These are phyloP conservation scores for Cheilosia urbana DNA, from an alignment of 2,888 invertebrate genomes.

Conservation along the genomic window DNA sequence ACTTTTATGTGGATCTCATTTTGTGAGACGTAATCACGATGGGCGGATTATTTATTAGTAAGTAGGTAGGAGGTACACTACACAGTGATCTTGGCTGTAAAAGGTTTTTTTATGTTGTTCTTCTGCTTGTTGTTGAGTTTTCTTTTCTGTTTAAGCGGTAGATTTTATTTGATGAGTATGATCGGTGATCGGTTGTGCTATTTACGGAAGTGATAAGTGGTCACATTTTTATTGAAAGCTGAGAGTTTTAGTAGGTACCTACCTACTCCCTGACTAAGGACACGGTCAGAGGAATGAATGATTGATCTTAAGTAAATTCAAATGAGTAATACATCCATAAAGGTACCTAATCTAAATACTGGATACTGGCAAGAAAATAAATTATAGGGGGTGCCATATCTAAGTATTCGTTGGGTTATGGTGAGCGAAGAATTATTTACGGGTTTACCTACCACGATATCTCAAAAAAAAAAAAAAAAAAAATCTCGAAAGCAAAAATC, in stretches of 20 bases:
- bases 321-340: too few relatives aligned
- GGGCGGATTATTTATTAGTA: neutral
- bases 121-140: neutral
- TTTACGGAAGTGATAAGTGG: constrained; percentile 37
- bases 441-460: too few relatives aligned
- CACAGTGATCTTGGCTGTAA: constrained; percentile 20
- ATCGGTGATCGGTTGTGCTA: neutral
- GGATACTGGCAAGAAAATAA: too few relatives aligned
- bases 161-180: neutral
- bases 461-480: too few relatives aligned
- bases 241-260: neutral
- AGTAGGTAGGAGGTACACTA: neutral
- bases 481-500: too few relatives aligned
- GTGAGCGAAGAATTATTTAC: too few relatives aligned
- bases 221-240: constrained; percentile 4
- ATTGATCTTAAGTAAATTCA: too few relatives aligned
- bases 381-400: too few relatives aligned
- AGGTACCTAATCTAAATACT: too few relatives aligned
- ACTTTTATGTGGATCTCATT: constrained; percentile 43
- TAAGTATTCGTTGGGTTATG: too few relatives aligned
- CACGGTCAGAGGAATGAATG: too few relatives aligned
- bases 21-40: constrained; percentile 20
- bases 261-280: neutral
- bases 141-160: neutral
- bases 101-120: neutral